Base-by-base conservation (phyloP, 2,113 vertebrate genomes). In the Apistogramma diplotaenia region DNA sequence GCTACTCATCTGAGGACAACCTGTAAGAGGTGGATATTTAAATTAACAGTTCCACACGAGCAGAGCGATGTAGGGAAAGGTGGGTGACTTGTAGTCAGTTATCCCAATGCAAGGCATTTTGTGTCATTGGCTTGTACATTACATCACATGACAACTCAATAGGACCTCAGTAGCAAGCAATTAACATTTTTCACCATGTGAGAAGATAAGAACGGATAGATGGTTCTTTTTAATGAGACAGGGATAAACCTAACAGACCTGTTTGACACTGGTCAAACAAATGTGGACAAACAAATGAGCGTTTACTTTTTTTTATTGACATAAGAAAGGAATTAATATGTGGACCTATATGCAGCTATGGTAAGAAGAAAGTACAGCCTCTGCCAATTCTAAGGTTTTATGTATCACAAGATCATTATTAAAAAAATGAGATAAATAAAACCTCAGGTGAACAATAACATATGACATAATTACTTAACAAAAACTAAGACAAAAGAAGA, bases 41-140 rank as follows among this genome's bases (percentile, higher is more conserved):
- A 11, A 77, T 62, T 79, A 31, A 23, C 51, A 80, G 46, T 58
- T 70, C 13, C 77, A 82, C 55, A 65, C 4, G 43, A 60, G 25
- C 35, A 78, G 31, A 84, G 73, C 25, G 82, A 74, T 78, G 81
- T 8, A 76, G 65, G 16, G 49, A 67, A 57, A 82, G 33, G 37
- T 83, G 84, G 55, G 29, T 0, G 37, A 51, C 55, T 49, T 74
- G 9, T 11, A 57, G 51, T 65, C 9, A 40, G 40, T 51, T 70
- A 31, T 29, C 0, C 25, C 65, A 6, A 2, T 37, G 33, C 57
- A 23, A 18, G 7, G n/a, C 11, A 19, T 21, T 54, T 57, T 79
- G n/a, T 57, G 49, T 76, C 35, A 10, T 54, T 37, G 13, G 46
- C 13, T 29, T 61, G 0, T 40, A 54, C 3, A 18, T 10, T 51